Evolutionary conservation across 2,888 invertebrate species (phyloP).

Genomic region (Diploptera punctata): DNA sequence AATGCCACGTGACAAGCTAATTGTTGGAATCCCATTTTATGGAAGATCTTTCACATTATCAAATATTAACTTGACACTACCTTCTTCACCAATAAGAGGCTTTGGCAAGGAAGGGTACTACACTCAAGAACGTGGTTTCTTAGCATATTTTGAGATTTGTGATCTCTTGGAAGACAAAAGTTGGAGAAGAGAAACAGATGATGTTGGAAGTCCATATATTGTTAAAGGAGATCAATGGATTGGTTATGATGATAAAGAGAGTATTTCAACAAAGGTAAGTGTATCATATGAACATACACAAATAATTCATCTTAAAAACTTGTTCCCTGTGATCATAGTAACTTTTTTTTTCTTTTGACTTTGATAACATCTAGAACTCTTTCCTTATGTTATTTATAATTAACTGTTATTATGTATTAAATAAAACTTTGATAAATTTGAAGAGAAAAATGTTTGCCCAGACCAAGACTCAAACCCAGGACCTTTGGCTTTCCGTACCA

Average conservation of each 20-base stretch:
- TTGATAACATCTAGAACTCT: no score
- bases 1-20: conserved; percentile 78
- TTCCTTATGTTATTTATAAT: no score
- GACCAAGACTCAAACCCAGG: no score
- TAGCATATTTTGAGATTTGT: conserved; percentile 75
- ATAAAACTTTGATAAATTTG: no score
- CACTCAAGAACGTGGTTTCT: conserved; percentile 70
- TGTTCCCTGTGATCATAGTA: no score
- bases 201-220: conserved; percentile 69
- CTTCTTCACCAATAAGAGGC: conserved; percentile 50
- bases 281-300: no score
- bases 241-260: conserved; percentile 74
- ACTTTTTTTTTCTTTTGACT: no score
- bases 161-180: conserved; percentile 59
- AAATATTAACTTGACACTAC: background rate
- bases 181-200: conserved; percentile 63
- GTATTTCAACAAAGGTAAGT: conserved; percentile 68
- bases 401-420: no score
- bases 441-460: no score
- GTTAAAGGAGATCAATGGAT: conserved; percentile 79
- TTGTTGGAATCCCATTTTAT: conserved; percentile 88
- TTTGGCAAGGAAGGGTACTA: conserved; percentile 71
- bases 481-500: no score
- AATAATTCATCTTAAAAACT: no score
- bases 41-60: conserved; percentile 75